Conservation (phyloP, 2,113 vertebrate species). For the Rhinolophus ferrumequinum region DNA sequence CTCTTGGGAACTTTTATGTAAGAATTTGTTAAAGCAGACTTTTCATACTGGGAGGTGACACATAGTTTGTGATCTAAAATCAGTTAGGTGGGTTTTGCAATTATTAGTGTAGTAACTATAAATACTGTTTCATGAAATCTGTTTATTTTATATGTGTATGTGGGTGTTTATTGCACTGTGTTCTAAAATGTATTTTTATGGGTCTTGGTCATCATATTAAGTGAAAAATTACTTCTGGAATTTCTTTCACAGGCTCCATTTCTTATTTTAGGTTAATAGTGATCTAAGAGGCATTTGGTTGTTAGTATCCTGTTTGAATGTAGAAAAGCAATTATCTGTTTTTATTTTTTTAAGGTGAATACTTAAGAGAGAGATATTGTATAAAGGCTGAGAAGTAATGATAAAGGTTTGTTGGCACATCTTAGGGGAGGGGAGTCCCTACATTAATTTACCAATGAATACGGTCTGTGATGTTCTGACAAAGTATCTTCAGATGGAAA, state of each 20-base stretch:
- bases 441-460: not conserved
- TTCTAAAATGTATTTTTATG: not conserved
- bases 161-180: not conserved
- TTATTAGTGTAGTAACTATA: not conserved
- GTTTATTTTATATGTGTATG: not conserved
- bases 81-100: not conserved
- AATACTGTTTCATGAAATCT: not conserved
- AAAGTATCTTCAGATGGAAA: not conserved
- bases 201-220: not conserved
- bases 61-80: not conserved
- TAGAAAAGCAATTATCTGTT: constrained; percentile 2
- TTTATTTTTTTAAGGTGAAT: not conserved
- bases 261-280: not conserved
- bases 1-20: not conserved
- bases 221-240: constrained; percentile 18
- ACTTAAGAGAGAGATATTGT: not conserved
- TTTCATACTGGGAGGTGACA: not conserved
- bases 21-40: not conserved
- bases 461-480: not conserved
- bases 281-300: constrained; percentile 2
- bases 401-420: not conserved
- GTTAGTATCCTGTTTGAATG: not conserved
- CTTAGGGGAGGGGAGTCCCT: not conserved
- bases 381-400: not conserved
- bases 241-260: not conserved